phyloP scores from a whole-genome alignment of 2,888 invertebrate genomes.

The Chymomyza caudatula region DNA sequence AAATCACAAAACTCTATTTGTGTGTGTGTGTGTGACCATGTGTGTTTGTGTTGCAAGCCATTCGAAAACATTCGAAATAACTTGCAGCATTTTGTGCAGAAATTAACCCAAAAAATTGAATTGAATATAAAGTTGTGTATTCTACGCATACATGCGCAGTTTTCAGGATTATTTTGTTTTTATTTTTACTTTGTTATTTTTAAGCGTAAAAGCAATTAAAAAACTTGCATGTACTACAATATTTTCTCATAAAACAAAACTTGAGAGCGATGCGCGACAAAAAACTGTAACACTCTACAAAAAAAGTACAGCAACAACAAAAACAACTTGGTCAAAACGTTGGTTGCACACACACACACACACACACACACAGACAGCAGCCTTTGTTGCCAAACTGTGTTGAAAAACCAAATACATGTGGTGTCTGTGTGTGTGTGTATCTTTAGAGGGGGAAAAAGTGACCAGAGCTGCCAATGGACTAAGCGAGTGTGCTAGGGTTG shows the following conservation, averaged over 20 bases:
- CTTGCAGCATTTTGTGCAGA: background rate
- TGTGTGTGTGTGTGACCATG: background rate
- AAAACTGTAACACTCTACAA: background rate
- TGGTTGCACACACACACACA: background rate
- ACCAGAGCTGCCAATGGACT: background rate
- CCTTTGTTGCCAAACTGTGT: background rate
- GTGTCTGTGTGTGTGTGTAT: background rate
- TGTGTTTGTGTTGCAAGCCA: background rate
- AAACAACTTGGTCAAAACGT: background rate
- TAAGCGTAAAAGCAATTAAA: constrained; percentile 60
- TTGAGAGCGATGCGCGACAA: constrained; percentile 17
- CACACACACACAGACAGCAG: no score
- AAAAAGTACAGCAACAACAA: background rate
- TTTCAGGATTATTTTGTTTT: background rate
- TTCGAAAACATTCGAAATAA: constrained; percentile 2
- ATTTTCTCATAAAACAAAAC: constrained; percentile 64
- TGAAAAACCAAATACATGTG: background rate
- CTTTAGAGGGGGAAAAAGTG: background rate
- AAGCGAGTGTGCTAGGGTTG: background rate
- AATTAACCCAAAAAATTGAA: constrained; percentile 1
- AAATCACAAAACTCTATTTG: constrained; percentile 6
- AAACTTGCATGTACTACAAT: constrained; percentile 48
- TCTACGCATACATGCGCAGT: background rate
- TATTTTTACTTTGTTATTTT: constrained; percentile 19
- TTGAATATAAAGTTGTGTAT: constrained; percentile 5